Percentiles rank a stretch among this genome's conserved stretches.
phyloP scores from a whole-genome alignment of 1,140 invertebrate genomes.

The Drosophila asahinai region DNA sequence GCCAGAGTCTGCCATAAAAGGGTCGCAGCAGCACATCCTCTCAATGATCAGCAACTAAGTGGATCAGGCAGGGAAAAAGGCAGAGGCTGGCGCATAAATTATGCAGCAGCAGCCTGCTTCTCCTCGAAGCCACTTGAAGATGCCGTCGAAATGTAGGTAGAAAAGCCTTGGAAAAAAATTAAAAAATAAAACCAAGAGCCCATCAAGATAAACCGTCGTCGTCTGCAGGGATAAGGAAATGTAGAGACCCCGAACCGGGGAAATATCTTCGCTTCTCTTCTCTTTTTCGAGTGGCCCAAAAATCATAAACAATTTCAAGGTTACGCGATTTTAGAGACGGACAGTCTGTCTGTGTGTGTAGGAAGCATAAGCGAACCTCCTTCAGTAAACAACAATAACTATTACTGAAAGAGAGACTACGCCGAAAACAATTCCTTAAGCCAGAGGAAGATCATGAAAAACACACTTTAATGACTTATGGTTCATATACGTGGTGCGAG shows the following conservation, averaged over 20 bases:
- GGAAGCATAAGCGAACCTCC: conserved; percentile 12
- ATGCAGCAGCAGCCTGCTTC: conserved; percentile 48
- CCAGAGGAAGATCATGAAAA: conserved; percentile 45
- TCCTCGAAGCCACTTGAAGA: conserved; percentile 50
- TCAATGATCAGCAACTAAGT: conserved; percentile 32
- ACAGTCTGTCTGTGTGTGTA: conserved; percentile 6
- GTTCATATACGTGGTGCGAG: conserved; percentile 27
- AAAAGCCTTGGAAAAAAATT: conserved; percentile 37
- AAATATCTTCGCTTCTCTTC: background rate
- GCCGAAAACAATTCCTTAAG: conserved; percentile 36
- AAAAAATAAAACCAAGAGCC: conserved; percentile 11
- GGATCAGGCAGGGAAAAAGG: conserved; percentile 20
- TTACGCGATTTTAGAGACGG: conserved; percentile 32
- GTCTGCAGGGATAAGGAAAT: conserved; percentile 39
- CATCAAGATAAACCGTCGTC: conserved; percentile 23
- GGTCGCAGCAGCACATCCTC: conserved; percentile 17
- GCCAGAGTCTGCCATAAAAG: conserved; percentile 15
- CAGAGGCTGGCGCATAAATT: conserved; percentile 57
- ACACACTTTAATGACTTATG: conserved; percentile 34
- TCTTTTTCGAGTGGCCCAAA: conserved; percentile 34
- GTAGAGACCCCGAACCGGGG: conserved; percentile 8
- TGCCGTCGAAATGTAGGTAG: conserved; percentile 39
- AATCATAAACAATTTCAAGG: conserved; percentile 54
- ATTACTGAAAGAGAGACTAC: conserved; percentile 5
- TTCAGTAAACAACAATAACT: conserved; percentile 22